phyloP scores from a whole-genome alignment of 2,797 vertebrate species.

The Oreortyx pictus region DNA sequence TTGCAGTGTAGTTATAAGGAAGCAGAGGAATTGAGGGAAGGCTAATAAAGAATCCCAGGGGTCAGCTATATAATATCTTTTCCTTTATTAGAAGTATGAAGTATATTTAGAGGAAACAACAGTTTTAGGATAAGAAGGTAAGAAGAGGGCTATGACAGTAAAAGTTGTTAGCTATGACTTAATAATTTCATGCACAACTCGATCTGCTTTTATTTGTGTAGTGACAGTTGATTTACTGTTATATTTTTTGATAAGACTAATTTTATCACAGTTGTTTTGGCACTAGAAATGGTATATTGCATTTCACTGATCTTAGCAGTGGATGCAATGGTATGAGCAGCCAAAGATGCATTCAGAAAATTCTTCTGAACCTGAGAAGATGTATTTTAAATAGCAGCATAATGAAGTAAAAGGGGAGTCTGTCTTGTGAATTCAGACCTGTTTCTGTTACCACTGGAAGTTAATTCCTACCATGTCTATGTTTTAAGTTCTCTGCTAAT shows the following conservation, averaged over 20 bases:
- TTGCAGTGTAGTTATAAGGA: background rate
- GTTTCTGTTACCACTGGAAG: background rate
- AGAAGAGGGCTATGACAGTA: background rate
- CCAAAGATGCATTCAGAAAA: background rate
- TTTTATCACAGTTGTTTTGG: conserved; percentile 34
- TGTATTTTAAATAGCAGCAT: background rate
- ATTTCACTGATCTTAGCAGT: background rate
- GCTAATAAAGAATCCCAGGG: background rate
- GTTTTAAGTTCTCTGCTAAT: background rate
- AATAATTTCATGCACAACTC: background rate
- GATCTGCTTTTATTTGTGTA: background rate
- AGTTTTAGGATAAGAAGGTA: background rate
- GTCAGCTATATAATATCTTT: background rate
- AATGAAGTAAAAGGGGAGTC: background rate
- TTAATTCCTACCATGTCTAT: background rate
- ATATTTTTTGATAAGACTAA: background rate
- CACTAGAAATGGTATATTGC: background rate
- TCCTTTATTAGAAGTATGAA: background rate
- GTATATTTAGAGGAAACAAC: background rate
- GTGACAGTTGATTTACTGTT: background rate
- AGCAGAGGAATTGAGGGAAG: background rate
- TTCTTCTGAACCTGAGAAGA: background rate
- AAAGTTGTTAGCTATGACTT: background rate
- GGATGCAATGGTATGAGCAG: background rate
- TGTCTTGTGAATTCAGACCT: background rate